These are phyloP conservation scores for Hycleus cichorii DNA, from an alignment of 1,140 invertebrate species.

Conservation along the genomic window DNA sequence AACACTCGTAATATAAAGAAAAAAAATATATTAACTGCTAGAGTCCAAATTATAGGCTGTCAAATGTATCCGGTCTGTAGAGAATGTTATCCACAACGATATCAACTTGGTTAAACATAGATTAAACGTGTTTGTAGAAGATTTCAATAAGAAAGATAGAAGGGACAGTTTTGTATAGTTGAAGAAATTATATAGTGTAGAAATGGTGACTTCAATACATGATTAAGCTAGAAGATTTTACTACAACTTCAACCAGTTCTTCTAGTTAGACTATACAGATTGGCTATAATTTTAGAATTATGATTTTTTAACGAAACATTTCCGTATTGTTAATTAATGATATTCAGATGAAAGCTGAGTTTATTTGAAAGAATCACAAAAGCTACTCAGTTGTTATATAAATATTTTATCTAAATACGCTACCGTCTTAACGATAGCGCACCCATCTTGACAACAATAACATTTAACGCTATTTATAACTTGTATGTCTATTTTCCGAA, in stretches of 20 bases:
- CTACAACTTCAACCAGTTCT: not conserved
- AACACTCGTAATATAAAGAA: not conserved
- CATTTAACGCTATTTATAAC: slow-evolving; percentile 6
- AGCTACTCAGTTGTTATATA: too few species aligned
- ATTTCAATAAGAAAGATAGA: slow-evolving; percentile 5
- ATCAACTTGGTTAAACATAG: slow-evolving; percentile 10
- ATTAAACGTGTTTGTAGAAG: slow-evolving; percentile 13
- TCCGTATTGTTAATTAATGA: too few species aligned
- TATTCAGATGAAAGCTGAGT: too few species aligned
- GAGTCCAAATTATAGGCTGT: slow-evolving; percentile 14
- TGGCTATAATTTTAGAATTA: too few species aligned
- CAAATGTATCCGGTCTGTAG: slow-evolving; percentile 10
- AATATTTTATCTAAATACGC: too few species aligned
- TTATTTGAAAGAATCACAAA: too few species aligned
- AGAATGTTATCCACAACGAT: slow-evolving; percentile 9
- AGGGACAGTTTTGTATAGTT: slow-evolving; percentile 8
- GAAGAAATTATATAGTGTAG: slow-evolving; percentile 6
- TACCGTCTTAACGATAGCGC: slow-evolving; percentile 1
- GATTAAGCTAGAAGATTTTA: slow-evolving; percentile 4
- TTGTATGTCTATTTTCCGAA: too few species aligned
- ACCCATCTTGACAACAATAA: slow-evolving; percentile 4
- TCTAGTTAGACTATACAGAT: too few species aligned
- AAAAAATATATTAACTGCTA: slow-evolving; percentile 8
- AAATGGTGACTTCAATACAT: slow-evolving; percentile 5
- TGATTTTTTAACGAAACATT: too few species aligned